Conservation (phyloP, 1,140 invertebrate species). For the Nymphalis io region DNA sequence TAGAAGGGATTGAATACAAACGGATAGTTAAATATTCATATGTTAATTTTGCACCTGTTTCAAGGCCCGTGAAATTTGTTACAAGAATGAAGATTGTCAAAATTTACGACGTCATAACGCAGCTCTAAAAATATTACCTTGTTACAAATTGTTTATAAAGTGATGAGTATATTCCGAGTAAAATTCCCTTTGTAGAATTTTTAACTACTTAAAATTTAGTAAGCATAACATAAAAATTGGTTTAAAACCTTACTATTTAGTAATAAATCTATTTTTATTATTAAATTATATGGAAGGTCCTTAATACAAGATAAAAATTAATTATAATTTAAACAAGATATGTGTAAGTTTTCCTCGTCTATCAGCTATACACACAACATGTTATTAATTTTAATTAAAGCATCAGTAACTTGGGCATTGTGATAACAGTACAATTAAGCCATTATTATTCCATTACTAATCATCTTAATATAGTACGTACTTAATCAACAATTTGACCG, state of each 20-base stretch:
- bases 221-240: too few relatives aligned
- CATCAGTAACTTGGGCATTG: neutral
- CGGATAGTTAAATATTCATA: slow-evolving; percentile 32
- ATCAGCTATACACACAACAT: neutral
- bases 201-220: too few relatives aligned
- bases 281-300: too few relatives aligned
- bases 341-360: too few relatives aligned
- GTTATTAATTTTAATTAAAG: slow-evolving; percentile 8
- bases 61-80: slow-evolving; percentile 8
- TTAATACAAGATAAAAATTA: too few relatives aligned
- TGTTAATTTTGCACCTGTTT: slow-evolving; percentile 39
- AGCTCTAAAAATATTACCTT: too few relatives aligned
- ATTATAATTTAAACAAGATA: too few relatives aligned
- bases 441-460: slow-evolving; percentile 23
- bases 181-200: too few relatives aligned
- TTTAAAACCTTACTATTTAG: too few relatives aligned
- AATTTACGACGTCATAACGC: neutral
- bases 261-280: too few relatives aligned
- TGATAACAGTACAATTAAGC: slow-evolving; percentile 13
- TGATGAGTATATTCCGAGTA: too few relatives aligned
- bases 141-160: too few relatives aligned
- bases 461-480: slow-evolving; percentile 36
- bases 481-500: slow-evolving; percentile 41
- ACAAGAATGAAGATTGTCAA: neutral
- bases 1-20: slow-evolving; percentile 26